Conservation (phyloP, 2,888 invertebrate genomes). For the Dastarcus helophoroides region DNA sequence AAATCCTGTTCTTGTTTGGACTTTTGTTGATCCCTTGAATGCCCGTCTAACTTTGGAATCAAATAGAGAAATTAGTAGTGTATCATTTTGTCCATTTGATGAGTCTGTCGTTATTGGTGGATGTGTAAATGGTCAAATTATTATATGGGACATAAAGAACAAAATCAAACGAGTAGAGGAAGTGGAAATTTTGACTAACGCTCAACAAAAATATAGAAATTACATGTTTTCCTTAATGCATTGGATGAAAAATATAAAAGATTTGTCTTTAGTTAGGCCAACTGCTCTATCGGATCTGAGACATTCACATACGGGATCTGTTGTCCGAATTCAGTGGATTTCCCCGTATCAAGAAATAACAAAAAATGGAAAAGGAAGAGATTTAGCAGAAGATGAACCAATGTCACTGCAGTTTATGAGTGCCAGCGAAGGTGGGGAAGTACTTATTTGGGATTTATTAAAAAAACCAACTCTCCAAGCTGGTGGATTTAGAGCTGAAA, state of each 20-base stretch:
- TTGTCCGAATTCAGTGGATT: constrained; percentile 58
- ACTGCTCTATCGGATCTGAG: constrained; percentile 51
- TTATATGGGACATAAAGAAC: constrained; percentile 52
- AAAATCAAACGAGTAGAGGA: constrained; percentile 38
- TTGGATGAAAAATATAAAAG: constrained; percentile 57
- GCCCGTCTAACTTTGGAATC: constrained; percentile 60
- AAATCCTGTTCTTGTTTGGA: constrained; percentile 64
- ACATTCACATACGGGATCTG: constrained; percentile 50
- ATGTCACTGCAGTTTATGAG: constrained; percentile 52
- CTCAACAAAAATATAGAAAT: constrained; percentile 49
- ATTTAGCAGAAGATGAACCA: constrained; percentile 32
- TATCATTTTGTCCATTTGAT: constrained; percentile 59
- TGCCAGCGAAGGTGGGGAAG: constrained; percentile 52
- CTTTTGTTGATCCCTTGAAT: constrained; percentile 54
- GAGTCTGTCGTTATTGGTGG: constrained; percentile 61
- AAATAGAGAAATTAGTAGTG: constrained; percentile 50
- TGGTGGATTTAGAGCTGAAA: constrained; percentile 28
- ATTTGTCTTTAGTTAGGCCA: constrained; percentile 45
- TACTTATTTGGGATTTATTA: constrained; percentile 62
- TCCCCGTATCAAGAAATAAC: constrained; percentile 48
- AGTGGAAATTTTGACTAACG: constrained; percentile 48
- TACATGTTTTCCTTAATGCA: constrained; percentile 42
- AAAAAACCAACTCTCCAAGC: constrained; percentile 27
- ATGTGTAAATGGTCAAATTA: constrained; percentile 57
- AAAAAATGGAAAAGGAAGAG: constrained; percentile 45